Evolutionary conservation across 2,797 vertebrate genomes (phyloP), one percentile per base, ranked within the genome.

Genomic region (Pelobates cultripes): DNA sequence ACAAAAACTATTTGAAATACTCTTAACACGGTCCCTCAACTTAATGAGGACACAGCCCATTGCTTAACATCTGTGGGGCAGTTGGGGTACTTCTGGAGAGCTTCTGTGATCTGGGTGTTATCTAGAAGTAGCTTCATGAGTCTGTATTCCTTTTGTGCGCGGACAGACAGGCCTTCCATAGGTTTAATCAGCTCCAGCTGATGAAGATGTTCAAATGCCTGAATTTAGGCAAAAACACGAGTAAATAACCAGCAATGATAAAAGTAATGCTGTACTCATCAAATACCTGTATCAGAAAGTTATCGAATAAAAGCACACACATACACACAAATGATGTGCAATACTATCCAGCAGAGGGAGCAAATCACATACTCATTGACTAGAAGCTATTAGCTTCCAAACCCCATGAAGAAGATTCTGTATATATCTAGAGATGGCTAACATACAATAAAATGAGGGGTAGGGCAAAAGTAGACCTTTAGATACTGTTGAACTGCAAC

Each of bases 21-120:
- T 51, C 5, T 5, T 10, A 51, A 6, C 10, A 51, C 5, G 47
- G 1, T 10, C 47, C 7, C 8, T 92, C 91, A 94, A 41, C 90
- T 93, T 3, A 95, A 83, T 0, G 94, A 92, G 0, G 97, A 99
- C 13, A 89, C 87, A 53, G 96, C 97, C 98, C 97, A 99, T 91
- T 98, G 97, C 43, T 94, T 96, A 4, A 99, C 88, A 0, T 99
- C 97, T 0, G 96, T 98, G 60, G 98, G 98, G 88, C 98, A 99
- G 86, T 98, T 98, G 42, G 98, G 97, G 41, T 99, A 99, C 3
- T 89, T 94, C 85, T 99, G 98, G 89, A 99, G 87, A 0, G 96
- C 96, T 4, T 98, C 96, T 94, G 97, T 96, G 87, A 99, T 95
- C 84, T 99, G 97, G 15, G 87, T 93, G 82, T 93, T 95, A 90